phyloP scores from a whole-genome alignment of 2,888 invertebrate species.

The Calameuta idolon region DNA sequence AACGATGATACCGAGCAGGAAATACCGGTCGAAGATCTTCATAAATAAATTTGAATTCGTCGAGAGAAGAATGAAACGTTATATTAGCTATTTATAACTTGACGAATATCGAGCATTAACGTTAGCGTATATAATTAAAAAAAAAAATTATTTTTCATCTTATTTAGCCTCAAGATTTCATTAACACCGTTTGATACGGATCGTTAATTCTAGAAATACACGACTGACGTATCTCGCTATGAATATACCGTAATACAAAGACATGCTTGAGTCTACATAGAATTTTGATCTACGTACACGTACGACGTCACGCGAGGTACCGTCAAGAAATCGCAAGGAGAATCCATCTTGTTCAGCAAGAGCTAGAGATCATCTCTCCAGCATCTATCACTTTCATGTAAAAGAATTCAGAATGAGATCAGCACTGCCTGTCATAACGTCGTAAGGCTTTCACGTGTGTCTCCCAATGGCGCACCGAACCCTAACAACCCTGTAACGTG shows the following conservation, averaged over 20 bases:
- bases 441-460: conserved; percentile 13
- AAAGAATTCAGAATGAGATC: conserved; percentile 24
- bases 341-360: neutral
- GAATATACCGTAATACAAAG: neutral
- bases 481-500: neutral
- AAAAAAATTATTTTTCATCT: neutral
- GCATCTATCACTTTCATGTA: neutral
- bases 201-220: neutral
- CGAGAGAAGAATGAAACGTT: neutral
- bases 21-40: neutral
- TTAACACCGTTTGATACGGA: neutral
- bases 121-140: neutral
- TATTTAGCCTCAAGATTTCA: neutral
- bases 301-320: neutral
- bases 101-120: neutral
- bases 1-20: neutral
- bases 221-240: neutral
- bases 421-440: conserved; percentile 17
- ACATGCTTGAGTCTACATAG: neutral
- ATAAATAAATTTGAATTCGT: neutral
- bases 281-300: neutral
- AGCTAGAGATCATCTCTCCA: neutral
- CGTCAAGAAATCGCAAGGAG: neutral
- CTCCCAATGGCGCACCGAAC: neutral
- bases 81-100: neutral